Evolutionary conservation across 2,113 vertebrate genomes (phyloP).

Genomic region (Pluvialis apricaria): DNA sequence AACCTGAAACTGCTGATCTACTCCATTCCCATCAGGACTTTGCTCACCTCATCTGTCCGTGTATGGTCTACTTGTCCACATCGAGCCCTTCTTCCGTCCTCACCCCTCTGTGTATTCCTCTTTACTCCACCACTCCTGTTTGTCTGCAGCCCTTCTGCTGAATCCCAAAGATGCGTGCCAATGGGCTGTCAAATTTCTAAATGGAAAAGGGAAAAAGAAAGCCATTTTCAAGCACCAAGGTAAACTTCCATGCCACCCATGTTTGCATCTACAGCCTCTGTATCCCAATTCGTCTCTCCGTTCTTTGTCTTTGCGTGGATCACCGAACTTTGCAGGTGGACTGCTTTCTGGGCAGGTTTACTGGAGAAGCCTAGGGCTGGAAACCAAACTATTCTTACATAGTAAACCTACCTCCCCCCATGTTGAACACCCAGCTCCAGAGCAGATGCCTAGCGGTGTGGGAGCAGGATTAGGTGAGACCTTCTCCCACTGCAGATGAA

Average conservation of each 20-base stretch:
- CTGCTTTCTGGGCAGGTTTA: neutral
- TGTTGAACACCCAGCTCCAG: neutral
- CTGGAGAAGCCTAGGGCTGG: neutral
- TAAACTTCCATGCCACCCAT: accelerated
- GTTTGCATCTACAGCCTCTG: neutral
- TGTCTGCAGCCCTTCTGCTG: neutral
- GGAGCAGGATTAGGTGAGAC: neutral
- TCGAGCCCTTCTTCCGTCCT: neutral
- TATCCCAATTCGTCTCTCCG: neutral
- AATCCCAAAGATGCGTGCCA: neutral
- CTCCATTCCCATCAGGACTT: neutral
- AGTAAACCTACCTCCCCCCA: neutral
- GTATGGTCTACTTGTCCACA: neutral
- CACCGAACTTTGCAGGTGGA: neutral
- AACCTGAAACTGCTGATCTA: neutral
- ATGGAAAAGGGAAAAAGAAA: neutral
- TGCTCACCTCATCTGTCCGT: neutral
- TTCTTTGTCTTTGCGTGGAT: accelerated
- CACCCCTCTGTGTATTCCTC: neutral
- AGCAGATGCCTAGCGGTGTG: neutral
- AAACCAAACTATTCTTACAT: neutral
- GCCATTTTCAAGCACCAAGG: neutral
- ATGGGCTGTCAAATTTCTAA: neutral
- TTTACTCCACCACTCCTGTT: neutral
- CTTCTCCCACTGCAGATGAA: neutral